Percentiles rank a stretch among this genome's conserved stretches.
Evolutionary conservation across 2,113 vertebrate genomes (phyloP).

Genomic region (Callopanchax toddi): DNA sequence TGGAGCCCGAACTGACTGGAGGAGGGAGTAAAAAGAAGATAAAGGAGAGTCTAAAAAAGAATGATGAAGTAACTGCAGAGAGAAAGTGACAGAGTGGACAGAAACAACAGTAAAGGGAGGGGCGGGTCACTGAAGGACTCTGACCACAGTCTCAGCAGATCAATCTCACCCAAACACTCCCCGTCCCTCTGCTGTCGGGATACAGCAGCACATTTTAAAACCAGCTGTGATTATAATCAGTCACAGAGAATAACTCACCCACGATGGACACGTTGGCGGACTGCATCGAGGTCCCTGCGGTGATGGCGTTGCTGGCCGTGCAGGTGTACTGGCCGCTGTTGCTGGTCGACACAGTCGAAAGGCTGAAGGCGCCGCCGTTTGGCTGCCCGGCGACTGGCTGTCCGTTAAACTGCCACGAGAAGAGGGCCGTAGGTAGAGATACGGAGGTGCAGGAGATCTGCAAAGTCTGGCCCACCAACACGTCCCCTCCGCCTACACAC

Average conservation of each 20-base stretch:
- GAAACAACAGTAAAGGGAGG: slow-evolving; percentile 41
- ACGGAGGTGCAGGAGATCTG: slow-evolving; percentile 70
- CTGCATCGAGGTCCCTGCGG: slow-evolving; percentile 53
- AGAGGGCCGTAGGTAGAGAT: slow-evolving; percentile 74
- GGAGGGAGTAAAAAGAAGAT: slow-evolving; percentile 13
- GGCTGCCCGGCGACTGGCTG: slow-evolving; percentile 50
- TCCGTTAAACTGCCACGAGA: slow-evolving; percentile 73
- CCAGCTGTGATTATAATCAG: slow-evolving; percentile 51
- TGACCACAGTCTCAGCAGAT: slow-evolving; percentile 63
- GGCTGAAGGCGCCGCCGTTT: slow-evolving; percentile 64
- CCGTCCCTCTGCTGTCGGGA: slow-evolving; percentile 56
- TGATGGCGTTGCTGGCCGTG: slow-evolving; percentile 70
- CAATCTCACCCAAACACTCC: slow-evolving; percentile 53
- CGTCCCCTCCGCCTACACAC: slow-evolving; percentile 73
- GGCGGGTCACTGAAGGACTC: slow-evolving; percentile 61
- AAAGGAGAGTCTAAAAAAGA: slow-evolving; percentile 33
- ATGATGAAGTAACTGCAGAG: slow-evolving; percentile 41
- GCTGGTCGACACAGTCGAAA: slow-evolving; percentile 70
- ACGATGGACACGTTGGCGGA: slow-evolving; percentile 62
- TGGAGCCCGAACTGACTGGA: slow-evolving; percentile 36
- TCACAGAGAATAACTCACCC: slow-evolving; percentile 70
- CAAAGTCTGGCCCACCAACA: slow-evolving; percentile 65
- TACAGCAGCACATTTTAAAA: slow-evolving; percentile 48
- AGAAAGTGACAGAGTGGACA: slow-evolving; percentile 10
- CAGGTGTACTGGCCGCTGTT: slow-evolving; percentile 73